Percentiles rank a stretch among this genome's conserved stretches.
phyloP scores from a whole-genome alignment of 2,888 invertebrate genomes.

The Seira musarum region DNA sequence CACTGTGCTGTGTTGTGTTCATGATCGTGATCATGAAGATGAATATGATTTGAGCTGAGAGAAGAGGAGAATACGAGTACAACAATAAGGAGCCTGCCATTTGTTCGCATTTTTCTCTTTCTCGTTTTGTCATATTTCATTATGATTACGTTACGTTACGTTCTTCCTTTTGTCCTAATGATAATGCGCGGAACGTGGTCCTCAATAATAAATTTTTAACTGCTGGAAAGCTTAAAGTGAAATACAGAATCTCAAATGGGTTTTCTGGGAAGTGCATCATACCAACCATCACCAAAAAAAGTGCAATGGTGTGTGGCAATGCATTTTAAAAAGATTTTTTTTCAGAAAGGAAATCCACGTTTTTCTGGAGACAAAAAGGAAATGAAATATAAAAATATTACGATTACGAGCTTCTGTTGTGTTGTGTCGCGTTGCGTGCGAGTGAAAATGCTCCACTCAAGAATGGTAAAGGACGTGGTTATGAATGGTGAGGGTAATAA shows the following conservation, averaged over 20 bases:
- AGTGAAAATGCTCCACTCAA: too few relatives aligned
- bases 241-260: background rate
- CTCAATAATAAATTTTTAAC: slow-evolving; percentile 29
- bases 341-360: too few relatives aligned
- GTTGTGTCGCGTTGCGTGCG: too few relatives aligned
- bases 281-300: background rate
- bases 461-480: slow-evolving; percentile 12
- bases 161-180: too few relatives aligned
- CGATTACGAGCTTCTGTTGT: too few relatives aligned
- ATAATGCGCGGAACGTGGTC: slow-evolving; percentile 15
- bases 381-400: too few relatives aligned
- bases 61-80: background rate
- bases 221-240: background rate
- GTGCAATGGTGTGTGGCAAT: slow-evolving; percentile 13
- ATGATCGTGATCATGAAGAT: too few relatives aligned
- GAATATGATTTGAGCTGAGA: too few relatives aligned
- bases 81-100: slow-evolving; percentile 22
- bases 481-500: slow-evolving; percentile 28
- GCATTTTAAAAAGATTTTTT: too few relatives aligned
- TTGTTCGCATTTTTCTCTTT: slow-evolving; percentile 34
- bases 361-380: background rate
- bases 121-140: slow-evolving; percentile 26
- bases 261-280: slow-evolving; percentile 17
- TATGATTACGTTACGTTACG: slow-evolving; percentile 6
- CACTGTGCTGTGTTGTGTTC: too few relatives aligned